Evolutionary conservation across 2,888 invertebrate species (phyloP).

Genomic region (Amphipyra tragopoginis): DNA sequence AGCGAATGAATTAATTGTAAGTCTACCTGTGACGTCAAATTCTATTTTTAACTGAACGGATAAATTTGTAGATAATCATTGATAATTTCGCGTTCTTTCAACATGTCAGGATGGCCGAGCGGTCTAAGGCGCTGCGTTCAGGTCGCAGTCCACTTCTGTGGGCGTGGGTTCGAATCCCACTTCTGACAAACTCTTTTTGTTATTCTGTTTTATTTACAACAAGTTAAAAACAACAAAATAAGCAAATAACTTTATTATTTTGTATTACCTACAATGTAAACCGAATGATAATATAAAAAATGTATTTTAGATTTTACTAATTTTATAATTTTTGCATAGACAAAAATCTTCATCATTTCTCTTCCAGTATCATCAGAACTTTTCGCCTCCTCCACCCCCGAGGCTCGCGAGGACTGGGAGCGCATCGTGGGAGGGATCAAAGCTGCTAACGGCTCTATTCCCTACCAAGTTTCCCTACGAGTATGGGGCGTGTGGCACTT

Average conservation of each 20-base stretch:
- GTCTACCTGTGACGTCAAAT: slow-evolving; percentile 60
- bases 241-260: no score
- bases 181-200: slow-evolving; percentile 84
- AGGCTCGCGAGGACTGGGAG: slow-evolving; percentile 79
- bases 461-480: slow-evolving; percentile 88
- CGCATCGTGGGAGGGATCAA: slow-evolving; percentile 88
- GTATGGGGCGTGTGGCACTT: slow-evolving; percentile 86
- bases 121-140: slow-evolving; percentile 88
- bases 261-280: no score
- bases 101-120: slow-evolving; percentile 84
- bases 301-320: no score
- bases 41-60: slow-evolving; percentile 48
- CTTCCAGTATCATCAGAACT: slow-evolving; percentile 73
- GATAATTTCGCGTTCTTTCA: slow-evolving; percentile 44
- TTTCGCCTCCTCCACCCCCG: slow-evolving; percentile 63
- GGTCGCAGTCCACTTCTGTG: slow-evolving; percentile 88
- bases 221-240: background rate
- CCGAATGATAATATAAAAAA: no score
- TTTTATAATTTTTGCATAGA: no score
- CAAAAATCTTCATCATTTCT: no score
- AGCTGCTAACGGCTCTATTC: slow-evolving; percentile 86
- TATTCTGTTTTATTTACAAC: background rate
- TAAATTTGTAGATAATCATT: background rate
- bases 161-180: slow-evolving; percentile 88
- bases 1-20: slow-evolving; percentile 42